phyloP scores from a whole-genome alignment of 1,140 invertebrate genomes.

The Vollenhovia emeryi region DNA sequence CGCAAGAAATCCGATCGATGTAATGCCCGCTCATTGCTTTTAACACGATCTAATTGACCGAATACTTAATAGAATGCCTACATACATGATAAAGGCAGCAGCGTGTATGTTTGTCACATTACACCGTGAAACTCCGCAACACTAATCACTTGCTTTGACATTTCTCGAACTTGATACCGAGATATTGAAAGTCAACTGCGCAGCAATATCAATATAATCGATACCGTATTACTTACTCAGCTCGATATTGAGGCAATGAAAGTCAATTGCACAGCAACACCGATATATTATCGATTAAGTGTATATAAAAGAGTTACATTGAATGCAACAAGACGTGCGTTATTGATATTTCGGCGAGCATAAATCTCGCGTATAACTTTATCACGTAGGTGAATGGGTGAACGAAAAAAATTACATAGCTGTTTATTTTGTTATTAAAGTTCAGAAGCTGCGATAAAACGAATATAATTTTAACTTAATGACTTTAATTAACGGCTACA shows the following conservation, averaged over 20 bases:
- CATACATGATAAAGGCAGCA: background rate
- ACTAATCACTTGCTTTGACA: background rate
- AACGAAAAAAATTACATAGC: background rate
- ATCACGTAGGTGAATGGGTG: too few relatives aligned
- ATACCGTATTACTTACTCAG: background rate
- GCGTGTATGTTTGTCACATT: background rate
- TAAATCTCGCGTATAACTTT: background rate
- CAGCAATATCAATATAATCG: background rate
- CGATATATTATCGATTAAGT: background rate
- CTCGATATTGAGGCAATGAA: background rate
- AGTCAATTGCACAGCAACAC: slow-evolving; percentile 2
- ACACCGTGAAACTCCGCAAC: background rate
- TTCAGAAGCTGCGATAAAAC: background rate
- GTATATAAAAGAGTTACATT: background rate
- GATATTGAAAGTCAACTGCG: background rate
- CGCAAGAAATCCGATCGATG: background rate
- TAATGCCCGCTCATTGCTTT: background rate
- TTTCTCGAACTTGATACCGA: slow-evolving; percentile 8
- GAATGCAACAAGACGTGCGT: background rate
- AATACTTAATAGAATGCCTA: background rate
- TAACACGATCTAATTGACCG: background rate
- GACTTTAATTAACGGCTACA: background rate
- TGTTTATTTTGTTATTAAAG: slow-evolving; percentile 10
- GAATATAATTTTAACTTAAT: slow-evolving; percentile 2
- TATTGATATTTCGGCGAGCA: background rate